Conservation (phyloP, 1,140 invertebrate genomes). For the Ostrea denselamellosa region DNA sequence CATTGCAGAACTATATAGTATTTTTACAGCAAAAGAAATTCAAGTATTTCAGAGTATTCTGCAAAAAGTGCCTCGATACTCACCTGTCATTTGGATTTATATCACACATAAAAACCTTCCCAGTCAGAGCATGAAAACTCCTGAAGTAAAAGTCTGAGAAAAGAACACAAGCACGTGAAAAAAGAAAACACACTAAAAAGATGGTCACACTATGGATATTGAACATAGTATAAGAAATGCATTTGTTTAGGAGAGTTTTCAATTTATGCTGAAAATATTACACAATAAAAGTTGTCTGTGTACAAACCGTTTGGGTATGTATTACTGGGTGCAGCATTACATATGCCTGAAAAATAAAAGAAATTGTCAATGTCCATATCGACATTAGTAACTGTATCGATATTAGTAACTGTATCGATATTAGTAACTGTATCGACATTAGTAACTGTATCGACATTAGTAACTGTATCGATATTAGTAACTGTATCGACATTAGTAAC, state of each 20-base stretch:
- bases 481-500: too few relatives aligned
- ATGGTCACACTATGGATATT: not conserved
- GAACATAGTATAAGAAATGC: not conserved
- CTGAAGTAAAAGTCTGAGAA: slow-evolving; percentile 46
- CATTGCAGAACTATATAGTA: too few relatives aligned
- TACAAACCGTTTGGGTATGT: slow-evolving; percentile 41
- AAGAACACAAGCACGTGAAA: not conserved
- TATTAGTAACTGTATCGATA: too few relatives aligned
- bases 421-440: too few relatives aligned
- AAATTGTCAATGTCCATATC: not conserved
- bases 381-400: too few relatives aligned
- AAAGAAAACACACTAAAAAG: not conserved
- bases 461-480: too few relatives aligned
- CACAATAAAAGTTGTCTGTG: not conserved
- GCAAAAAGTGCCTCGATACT: not conserved
- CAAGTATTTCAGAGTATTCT: too few relatives aligned
- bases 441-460: too few relatives aligned
- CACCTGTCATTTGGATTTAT: slow-evolving; percentile 46
- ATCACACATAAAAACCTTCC: slow-evolving; percentile 48
- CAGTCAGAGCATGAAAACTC: slow-evolving; percentile 44
- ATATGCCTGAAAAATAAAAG: slow-evolving; percentile 46
- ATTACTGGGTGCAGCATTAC: slow-evolving; percentile 16
- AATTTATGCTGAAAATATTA: not conserved
- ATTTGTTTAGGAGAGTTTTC: not conserved
- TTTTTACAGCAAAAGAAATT: too few relatives aligned